Evolutionary conservation across 2,797 vertebrate genomes (phyloP).

Genomic region (Amblyraja radiata): DNA sequence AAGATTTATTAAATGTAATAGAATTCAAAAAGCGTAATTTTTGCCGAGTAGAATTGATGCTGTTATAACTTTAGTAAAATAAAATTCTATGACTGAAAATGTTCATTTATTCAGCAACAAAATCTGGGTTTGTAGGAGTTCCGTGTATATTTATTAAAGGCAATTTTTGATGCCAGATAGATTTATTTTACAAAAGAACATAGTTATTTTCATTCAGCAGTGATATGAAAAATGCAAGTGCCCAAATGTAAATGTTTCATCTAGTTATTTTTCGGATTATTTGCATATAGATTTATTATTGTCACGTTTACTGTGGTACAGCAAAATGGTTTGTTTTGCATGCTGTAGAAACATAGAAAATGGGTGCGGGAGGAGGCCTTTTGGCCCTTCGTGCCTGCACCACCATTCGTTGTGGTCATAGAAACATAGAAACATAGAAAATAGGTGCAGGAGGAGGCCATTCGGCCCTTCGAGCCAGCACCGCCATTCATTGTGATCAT

Average conservation of each 20-base stretch:
- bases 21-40: neutral
- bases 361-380: no score
- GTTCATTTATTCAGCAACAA: neutral
- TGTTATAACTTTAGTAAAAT: neutral
- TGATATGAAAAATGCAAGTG: neutral
- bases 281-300: no score
- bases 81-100: neutral
- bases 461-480: no score
- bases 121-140: neutral
- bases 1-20: constrained; percentile 47
- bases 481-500: no score
- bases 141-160: neutral
- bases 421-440: no score
- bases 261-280: neutral
- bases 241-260: neutral
- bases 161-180: neutral
- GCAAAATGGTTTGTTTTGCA: no score
- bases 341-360: no score
- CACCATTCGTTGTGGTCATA: no score
- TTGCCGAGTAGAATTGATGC: neutral
- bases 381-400: no score
- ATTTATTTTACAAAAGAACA: neutral
- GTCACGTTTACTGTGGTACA: no score
- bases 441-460: no score
- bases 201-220: neutral